Evolutionary conservation across 2,113 vertebrate genomes (phyloP).

Genomic region (Manacus vitellinus): DNA sequence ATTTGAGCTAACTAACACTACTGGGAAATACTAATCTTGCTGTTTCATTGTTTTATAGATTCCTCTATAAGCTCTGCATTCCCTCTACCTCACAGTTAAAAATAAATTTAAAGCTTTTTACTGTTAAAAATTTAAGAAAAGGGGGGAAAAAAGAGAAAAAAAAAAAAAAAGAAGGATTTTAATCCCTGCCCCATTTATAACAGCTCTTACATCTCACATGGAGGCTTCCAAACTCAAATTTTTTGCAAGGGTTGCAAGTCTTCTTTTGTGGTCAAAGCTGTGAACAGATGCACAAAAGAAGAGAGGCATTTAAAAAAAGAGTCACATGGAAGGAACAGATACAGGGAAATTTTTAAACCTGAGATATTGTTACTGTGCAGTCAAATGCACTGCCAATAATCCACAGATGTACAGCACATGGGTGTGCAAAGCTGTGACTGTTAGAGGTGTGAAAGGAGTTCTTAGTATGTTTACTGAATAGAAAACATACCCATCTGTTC

Average conservation of each 20-base stretch:
- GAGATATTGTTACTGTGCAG: constrained; percentile 54
- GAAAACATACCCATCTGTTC: constrained; percentile 56
- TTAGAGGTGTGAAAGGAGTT: constrained; percentile 62
- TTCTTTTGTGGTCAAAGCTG: constrained; percentile 51
- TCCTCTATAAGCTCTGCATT: background rate
- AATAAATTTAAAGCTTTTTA: background rate
- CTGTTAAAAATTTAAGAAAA: background rate
- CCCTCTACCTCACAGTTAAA: background rate
- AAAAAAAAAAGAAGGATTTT: background rate
- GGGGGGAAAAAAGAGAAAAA: accelerated
- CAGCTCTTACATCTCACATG: background rate
- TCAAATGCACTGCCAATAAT: constrained; percentile 45
- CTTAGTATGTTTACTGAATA: constrained; percentile 56
- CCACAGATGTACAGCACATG: constrained; percentile 63
- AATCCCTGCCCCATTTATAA: background rate
- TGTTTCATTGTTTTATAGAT: background rate
- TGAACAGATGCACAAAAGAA: constrained; percentile 51
- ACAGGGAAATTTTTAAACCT: constrained; percentile 48
- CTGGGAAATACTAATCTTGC: background rate
- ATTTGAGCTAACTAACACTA: background rate
- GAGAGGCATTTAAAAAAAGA: constrained; percentile 19
- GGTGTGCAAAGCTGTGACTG: constrained; percentile 60
- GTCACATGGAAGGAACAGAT: background rate
- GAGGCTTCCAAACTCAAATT: constrained; percentile 8
- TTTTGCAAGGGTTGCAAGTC: constrained; percentile 32